A percentile compares a stretch with the other conserved stretches of the same genome.
These are phyloP conservation scores for Indri indri DNA, from an alignment of 2,113 vertebrate genomes.

Conservation along the genomic window DNA sequence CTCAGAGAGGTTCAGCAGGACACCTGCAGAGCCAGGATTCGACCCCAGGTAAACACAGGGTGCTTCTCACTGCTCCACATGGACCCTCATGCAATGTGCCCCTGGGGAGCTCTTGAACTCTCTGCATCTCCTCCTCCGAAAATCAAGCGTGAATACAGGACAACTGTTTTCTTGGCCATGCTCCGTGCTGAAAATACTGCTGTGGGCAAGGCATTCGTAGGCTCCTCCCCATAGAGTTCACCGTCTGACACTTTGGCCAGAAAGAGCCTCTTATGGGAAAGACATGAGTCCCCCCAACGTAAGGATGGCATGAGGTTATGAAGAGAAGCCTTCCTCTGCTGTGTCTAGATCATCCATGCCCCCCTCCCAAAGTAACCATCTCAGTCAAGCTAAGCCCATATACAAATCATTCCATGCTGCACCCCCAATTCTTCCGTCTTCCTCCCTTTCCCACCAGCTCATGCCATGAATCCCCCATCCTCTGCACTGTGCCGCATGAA, in stretches of 20 bases:
- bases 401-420: background rate
- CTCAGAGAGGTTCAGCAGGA: background rate
- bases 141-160: background rate
- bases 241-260: background rate
- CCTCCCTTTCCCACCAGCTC: background rate
- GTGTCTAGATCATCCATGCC: background rate
- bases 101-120: background rate
- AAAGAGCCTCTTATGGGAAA: background rate
- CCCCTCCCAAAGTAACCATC: no score
- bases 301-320: background rate
- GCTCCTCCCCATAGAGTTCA: background rate
- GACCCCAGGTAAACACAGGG: background rate
- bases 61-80: background rate
- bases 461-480: background rate
- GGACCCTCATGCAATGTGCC: background rate
- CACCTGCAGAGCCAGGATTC: background rate
- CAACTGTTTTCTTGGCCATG: background rate
- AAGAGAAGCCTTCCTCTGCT: background rate
- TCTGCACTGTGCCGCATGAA: background rate
- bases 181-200: background rate
- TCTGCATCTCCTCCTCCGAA: background rate
- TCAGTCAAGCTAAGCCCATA: background rate
- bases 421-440: no score
- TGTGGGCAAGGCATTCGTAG: no score
- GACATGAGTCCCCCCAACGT: background rate